phyloP scores from a whole-genome alignment of 2,797 vertebrate species.

The Schizopygopsis pylzovi region DNA sequence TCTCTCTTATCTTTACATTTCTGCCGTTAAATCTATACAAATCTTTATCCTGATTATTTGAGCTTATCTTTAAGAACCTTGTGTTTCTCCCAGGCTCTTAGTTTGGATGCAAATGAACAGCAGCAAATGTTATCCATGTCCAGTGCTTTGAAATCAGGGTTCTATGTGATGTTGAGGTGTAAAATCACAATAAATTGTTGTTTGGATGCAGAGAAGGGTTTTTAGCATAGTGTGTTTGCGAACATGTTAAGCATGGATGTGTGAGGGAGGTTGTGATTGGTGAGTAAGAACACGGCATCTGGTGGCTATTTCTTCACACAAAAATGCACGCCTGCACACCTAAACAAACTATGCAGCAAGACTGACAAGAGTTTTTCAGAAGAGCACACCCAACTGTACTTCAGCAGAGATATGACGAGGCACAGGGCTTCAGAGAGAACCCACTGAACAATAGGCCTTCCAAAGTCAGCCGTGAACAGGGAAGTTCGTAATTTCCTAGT shows the following conservation, averaged over 20 bases:
- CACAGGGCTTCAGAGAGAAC: neutral
- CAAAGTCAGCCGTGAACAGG: neutral
- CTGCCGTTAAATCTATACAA: neutral
- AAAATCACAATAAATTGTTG: neutral
- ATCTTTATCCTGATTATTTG: neutral
- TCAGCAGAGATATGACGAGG: slow-evolving; percentile 20
- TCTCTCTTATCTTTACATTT: neutral
- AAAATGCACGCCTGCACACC: neutral
- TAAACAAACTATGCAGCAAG: neutral
- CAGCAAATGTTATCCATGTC: neutral
- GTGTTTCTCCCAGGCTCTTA: neutral
- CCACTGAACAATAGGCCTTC: neutral
- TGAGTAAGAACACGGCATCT: neutral
- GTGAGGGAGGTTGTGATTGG: slow-evolving; percentile 7
- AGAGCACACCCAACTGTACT: slow-evolving; percentile 14
- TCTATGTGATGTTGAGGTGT: neutral
- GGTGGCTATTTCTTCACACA: slow-evolving; percentile 7
- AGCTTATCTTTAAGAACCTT: slow-evolving; percentile 22
- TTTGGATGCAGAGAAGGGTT: slow-evolving; percentile 7
- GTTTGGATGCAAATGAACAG: neutral
- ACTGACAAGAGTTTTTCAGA: slow-evolving; percentile 4
- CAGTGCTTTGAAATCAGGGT: neutral
- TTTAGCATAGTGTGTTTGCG: slow-evolving; percentile 36
- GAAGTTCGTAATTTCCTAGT: neutral
- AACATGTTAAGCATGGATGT: slow-evolving; percentile 22